Evolutionary conservation across 2,113 vertebrate species (phyloP).

Genomic region (Desmodus rotundus): DNA sequence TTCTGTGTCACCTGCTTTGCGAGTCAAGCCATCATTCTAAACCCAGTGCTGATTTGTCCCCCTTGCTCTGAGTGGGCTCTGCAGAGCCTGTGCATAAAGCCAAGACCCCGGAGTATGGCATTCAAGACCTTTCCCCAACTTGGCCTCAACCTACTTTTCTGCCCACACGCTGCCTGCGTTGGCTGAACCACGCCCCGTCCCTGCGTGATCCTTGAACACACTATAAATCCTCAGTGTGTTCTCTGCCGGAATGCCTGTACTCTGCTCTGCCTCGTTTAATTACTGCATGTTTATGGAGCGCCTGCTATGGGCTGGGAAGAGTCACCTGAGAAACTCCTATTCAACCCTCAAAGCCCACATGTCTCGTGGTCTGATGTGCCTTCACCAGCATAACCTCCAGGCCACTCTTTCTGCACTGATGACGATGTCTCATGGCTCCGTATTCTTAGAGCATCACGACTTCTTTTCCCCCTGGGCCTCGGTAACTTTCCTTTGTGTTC

Average conservation of each 20-base stretch:
- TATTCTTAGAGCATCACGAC: background rate
- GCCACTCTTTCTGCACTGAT: background rate
- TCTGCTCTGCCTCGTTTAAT: background rate
- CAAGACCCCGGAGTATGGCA: background rate
- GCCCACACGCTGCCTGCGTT: background rate
- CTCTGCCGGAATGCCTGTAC: background rate
- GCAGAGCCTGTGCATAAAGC: background rate
- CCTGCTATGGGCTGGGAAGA: background rate
- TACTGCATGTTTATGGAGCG: background rate
- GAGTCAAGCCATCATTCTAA: background rate
- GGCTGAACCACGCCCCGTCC: background rate
- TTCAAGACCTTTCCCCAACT: background rate
- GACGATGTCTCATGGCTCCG: background rate
- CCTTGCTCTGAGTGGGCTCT: background rate
- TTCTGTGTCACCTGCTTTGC: background rate
- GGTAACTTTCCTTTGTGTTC: background rate
- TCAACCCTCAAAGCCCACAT: constrained; percentile 33
- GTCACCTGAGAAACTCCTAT: constrained; percentile 32
- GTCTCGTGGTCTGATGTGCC: background rate
- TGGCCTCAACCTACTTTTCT: background rate
- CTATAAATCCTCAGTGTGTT: background rate
- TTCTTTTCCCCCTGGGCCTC: background rate
- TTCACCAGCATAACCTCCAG: background rate
- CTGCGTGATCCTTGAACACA: background rate
- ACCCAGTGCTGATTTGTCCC: background rate